Percentiles rank a stretch among this genome's conserved stretches.
Evolutionary conservation across 2,797 vertebrate species (phyloP).

Genomic region (Oreortyx pictus): DNA sequence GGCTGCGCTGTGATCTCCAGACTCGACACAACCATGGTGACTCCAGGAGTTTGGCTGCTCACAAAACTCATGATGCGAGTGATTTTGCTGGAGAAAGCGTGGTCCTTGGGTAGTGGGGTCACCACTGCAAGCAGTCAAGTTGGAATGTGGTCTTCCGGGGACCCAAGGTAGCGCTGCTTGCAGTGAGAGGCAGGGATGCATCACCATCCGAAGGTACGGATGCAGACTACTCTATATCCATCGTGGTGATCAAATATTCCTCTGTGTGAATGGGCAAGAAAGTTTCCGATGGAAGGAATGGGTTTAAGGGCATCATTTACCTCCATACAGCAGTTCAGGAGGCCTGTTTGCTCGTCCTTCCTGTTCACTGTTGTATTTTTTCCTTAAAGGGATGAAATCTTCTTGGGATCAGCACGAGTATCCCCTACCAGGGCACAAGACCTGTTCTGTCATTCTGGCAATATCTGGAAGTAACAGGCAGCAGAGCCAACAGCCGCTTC

Average conservation of each 20-base stretch:
- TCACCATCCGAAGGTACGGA: neutral
- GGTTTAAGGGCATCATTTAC: neutral
- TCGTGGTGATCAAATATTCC: neutral
- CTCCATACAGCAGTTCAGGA: neutral
- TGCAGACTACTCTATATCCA: neutral
- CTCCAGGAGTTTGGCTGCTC: neutral
- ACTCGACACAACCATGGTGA: neutral
- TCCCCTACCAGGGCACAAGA: neutral
- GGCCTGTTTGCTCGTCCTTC: neutral
- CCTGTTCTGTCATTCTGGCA: neutral
- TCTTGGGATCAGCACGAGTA: neutral
- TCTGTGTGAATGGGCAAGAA: neutral
- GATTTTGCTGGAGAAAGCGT: neutral
- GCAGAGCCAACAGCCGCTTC: neutral
- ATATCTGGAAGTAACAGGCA: neutral
- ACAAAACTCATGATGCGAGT: neutral
- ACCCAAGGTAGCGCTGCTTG: neutral
- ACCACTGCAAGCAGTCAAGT: neutral
- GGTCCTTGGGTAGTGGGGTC: neutral
- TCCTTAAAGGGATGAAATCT: neutral
- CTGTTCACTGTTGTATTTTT: neutral
- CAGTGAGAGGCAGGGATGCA: neutral
- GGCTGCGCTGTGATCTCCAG: neutral
- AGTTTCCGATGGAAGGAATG: neutral
- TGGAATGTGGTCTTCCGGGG: fast-evolving